phyloP scores from a whole-genome alignment of 2,797 vertebrate species.

The Austrolebias charrua region DNA sequence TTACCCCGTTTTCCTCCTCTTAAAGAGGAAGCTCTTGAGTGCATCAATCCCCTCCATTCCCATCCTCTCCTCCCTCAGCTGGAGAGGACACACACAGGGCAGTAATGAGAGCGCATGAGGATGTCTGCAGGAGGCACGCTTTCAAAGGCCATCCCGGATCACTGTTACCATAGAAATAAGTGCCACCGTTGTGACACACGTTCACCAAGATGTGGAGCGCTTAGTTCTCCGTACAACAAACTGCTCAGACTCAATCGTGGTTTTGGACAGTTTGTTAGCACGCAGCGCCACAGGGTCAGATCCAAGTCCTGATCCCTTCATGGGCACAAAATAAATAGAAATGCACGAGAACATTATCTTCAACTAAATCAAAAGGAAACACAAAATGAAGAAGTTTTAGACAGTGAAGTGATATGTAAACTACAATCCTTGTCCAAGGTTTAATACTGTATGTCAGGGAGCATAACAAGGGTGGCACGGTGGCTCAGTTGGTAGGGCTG shows the following conservation, averaged over 20 bases:
- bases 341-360: background rate
- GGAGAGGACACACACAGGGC: slow-evolving; percentile 69
- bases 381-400: background rate
- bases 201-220: slow-evolving; percentile 23
- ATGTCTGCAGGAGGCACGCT: slow-evolving; percentile 75
- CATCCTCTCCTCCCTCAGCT: slow-evolving; percentile 47
- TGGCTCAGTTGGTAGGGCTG: too few relatives aligned
- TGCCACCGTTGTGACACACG: slow-evolving; percentile 40
- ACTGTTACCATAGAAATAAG: slow-evolving; percentile 80
- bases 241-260: slow-evolving; percentile 44
- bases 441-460: too few relatives aligned
- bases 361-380: background rate
- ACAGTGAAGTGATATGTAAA: background rate
- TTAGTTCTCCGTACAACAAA: slow-evolving; percentile 35
- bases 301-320: background rate
- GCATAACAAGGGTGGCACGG: too few relatives aligned
- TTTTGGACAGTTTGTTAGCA: slow-evolving; percentile 19
- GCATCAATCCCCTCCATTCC: slow-evolving; percentile 7
- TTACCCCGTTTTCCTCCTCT: slow-evolving; percentile 30
- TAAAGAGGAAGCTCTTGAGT: slow-evolving; percentile 8
- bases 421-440: background rate
- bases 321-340: slow-evolving; percentile 2
- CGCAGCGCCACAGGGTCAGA: slow-evolving; percentile 9
- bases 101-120: slow-evolving; percentile 76
- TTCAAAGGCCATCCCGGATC: slow-evolving; percentile 73